Percentiles rank a stretch among this genome's conserved stretches.
Conservation (phyloP, 2,797 vertebrate genomes). For the Poeciliopsis gracilis region DNA sequence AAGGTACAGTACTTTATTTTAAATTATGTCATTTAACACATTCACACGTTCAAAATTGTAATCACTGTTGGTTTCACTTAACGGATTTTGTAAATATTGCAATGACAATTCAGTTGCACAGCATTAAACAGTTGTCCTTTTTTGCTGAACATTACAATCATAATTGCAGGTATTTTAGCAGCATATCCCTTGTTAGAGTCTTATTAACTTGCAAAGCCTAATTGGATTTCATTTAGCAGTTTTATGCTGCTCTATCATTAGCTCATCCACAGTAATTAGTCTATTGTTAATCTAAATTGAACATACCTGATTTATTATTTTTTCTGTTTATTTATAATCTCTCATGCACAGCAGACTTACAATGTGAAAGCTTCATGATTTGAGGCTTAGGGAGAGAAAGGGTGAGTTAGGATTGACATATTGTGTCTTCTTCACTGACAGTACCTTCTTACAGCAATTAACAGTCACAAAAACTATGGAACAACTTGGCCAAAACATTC, state of each 20-base stretch:
- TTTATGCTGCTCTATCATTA: conserved; percentile 54
- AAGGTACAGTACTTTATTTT: background rate
- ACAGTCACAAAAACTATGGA: conserved; percentile 61
- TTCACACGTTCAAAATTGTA: background rate
- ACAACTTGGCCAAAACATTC: conserved; percentile 71
- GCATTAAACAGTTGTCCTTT: background rate
- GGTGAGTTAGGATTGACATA: conserved; percentile 44
- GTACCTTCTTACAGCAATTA: conserved; percentile 72
- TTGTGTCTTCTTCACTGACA: conserved; percentile 39
- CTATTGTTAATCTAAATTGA: conserved; percentile 61
- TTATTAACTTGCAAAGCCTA: conserved; percentile 51
- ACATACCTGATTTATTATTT: conserved; percentile 53
- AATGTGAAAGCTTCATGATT: conserved; percentile 26
- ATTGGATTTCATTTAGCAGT: conserved; percentile 57
- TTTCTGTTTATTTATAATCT: conserved; percentile 39
- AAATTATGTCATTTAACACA: background rate
- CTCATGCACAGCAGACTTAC: conserved; percentile 25
- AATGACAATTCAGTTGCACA: background rate
- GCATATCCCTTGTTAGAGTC: conserved; percentile 20
- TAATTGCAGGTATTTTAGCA: conserved; percentile 25
- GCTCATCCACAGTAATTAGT: conserved; percentile 62
- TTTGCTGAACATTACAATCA: conserved; percentile 1
- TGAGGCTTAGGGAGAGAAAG: conserved; percentile 30
- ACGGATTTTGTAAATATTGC: background rate
- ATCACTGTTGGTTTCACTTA: background rate